These are phyloP conservation scores for Lordiphosa mommai DNA, from an alignment of 1,140 invertebrate species.

Conservation along the genomic window DNA sequence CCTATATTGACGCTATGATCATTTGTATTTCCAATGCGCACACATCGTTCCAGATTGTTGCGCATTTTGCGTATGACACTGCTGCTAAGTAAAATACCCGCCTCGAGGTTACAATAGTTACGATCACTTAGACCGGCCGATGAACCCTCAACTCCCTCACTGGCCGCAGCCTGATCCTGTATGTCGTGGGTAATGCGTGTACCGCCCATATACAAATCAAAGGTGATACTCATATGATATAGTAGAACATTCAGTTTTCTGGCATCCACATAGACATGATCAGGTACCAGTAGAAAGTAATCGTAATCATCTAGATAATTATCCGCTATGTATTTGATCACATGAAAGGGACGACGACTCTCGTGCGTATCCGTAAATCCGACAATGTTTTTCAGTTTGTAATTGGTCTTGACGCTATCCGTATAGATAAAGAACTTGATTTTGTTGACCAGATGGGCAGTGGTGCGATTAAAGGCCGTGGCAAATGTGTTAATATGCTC, in stretches of 20 bases:
- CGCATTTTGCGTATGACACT: constrained; percentile 87
- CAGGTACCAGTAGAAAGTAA: constrained; percentile 93
- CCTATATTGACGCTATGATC: constrained; percentile 91
- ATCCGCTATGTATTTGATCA: constrained; percentile 93
- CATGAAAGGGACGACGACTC: constrained; percentile 89
- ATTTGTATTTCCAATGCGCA: constrained; percentile 88
- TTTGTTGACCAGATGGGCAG: constrained; percentile 89
- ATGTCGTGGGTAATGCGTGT: constrained; percentile 32
- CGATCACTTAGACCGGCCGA: constrained; percentile 51
- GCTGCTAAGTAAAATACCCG: constrained; percentile 88
- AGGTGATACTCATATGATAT: constrained; percentile 88
- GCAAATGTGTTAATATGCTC: constrained; percentile 86
- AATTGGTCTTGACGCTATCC: constrained; percentile 84
- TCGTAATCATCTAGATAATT: constrained; percentile 94
- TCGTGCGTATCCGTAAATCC: constrained; percentile 89
- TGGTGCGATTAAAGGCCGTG: constrained; percentile 89
- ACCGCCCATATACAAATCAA: constrained; percentile 88
- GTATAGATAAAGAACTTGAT: constrained; percentile 87
- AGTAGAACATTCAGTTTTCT: constrained; percentile 85
- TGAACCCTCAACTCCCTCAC: constrained; percentile 5
- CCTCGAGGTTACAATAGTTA: constrained; percentile 82
- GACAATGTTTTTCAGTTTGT: constrained; percentile 87
- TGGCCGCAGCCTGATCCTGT: neutral
- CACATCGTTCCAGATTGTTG: constrained; percentile 90
- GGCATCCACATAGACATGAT: constrained; percentile 89